phyloP scores from a whole-genome alignment of 1,140 invertebrate genomes.

The Drosophila tristis region DNA sequence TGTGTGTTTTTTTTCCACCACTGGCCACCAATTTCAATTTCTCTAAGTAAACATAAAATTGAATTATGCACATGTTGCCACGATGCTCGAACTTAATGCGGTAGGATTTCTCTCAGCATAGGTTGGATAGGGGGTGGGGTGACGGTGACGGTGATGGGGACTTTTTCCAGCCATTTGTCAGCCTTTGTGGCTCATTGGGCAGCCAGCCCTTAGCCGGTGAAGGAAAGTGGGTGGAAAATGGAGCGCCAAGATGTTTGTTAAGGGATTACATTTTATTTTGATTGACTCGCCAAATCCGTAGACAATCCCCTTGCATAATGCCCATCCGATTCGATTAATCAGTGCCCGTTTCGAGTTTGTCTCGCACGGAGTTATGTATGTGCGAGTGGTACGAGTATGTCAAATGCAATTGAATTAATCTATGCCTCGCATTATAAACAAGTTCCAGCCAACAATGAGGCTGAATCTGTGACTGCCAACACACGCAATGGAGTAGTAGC shows the following conservation, averaged over 20 bases:
- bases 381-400: constrained; percentile 24
- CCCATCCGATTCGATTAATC: constrained; percentile 53
- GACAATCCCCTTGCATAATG: constrained; percentile 28
- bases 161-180: constrained; percentile 44
- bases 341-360: constrained; percentile 34
- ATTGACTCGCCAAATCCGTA: constrained; percentile 17
- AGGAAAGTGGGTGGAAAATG: neutral
- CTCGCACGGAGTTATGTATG: constrained; percentile 3
- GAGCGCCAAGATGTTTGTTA: constrained; percentile 23
- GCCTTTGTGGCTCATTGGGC: constrained; percentile 64
- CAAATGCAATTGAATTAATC: constrained; percentile 69
- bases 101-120: constrained; percentile 37
- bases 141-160: neutral
- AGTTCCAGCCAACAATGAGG: constrained; percentile 29
- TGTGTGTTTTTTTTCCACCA: neutral
- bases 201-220: neutral
- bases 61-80: constrained; percentile 62
- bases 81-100: constrained; percentile 11
- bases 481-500: constrained; percentile 50
- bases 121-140: neutral
- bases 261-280: constrained; percentile 14
- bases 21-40: constrained; percentile 65
- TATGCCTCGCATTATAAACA: constrained; percentile 44
- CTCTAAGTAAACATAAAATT: constrained; percentile 69
- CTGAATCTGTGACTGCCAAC: constrained; percentile 34